These are phyloP conservation scores for Andrena praecox DNA, from an alignment of 2,888 invertebrate genomes.

Conservation along the genomic window DNA sequence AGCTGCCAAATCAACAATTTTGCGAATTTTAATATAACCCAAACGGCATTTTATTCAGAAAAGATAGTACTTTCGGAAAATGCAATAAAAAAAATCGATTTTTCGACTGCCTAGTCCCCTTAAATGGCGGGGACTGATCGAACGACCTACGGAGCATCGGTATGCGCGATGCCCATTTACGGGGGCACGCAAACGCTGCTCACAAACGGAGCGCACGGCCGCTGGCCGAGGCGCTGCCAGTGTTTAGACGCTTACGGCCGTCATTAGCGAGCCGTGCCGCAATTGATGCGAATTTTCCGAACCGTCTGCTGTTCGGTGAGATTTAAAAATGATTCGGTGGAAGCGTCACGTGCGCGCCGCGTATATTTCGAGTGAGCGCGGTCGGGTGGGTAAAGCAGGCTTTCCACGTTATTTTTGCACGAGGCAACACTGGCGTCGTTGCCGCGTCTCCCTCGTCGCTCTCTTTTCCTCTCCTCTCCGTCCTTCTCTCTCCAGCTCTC, in stretches of 20 bases:
- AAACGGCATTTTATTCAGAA: no score
- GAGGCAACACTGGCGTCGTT: slow-evolving; percentile 74
- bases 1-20: no score
- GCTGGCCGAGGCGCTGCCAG: not conserved
- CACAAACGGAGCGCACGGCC: not conserved
- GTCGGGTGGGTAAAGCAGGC: slow-evolving; percentile 72
- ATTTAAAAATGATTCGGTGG: slow-evolving; percentile 58
- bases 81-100: no score
- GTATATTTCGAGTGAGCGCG: slow-evolving; percentile 65
- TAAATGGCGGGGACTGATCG: slow-evolving; percentile 8
- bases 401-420: slow-evolving; percentile 79
- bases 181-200: not conserved
- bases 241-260: slow-evolving; percentile 8
- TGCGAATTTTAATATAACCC: no score
- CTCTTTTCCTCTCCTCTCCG: slow-evolving; percentile 39
- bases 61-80: no score
- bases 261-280: slow-evolving; percentile 35
- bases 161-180: slow-evolving; percentile 16
- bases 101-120: no score
- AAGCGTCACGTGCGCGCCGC: slow-evolving; percentile 31
- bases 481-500: slow-evolving; percentile 8
- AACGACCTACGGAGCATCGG: slow-evolving; percentile 1
- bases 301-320: slow-evolving; percentile 49
- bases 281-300: slow-evolving; percentile 50
- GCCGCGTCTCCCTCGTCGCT: slow-evolving; percentile 73